phyloP scores from a whole-genome alignment of 2,888 invertebrate genomes.

The Pteria penguin region DNA sequence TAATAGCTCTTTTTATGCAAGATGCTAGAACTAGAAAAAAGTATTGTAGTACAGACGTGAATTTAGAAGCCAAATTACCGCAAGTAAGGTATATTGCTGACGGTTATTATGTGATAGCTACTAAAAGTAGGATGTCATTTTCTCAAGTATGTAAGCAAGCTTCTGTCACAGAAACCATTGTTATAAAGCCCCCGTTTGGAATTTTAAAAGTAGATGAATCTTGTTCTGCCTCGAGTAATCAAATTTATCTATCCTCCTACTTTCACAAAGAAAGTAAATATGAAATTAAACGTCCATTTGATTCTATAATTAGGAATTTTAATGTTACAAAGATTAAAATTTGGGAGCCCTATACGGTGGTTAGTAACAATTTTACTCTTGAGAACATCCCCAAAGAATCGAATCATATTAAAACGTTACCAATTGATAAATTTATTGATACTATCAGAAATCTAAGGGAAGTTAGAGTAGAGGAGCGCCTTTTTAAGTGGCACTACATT shows the following conservation, averaged over 20 bases:
- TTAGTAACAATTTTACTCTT: too few species aligned
- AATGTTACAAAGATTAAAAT: not conserved
- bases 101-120: not conserved
- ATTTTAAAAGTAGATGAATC: not conserved
- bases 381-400: too few species aligned
- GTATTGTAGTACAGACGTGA: not conserved
- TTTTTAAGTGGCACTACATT: too few species aligned
- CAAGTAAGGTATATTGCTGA: constrained; percentile 11
- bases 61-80: constrained; percentile 5
- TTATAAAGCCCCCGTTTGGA: not conserved
- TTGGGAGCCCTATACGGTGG: too few species aligned
- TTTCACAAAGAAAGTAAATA: not conserved
- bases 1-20: constrained; percentile 12
- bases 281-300: not conserved
- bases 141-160: not conserved
- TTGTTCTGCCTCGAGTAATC: not conserved
- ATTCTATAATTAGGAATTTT: not conserved
- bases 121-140: not conserved
- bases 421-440: too few species aligned
- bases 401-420: too few species aligned
- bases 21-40: not conserved
- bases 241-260: not conserved
- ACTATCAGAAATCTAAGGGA: too few species aligned
- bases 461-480: too few species aligned
- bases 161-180: not conserved